phyloP scores from a whole-genome alignment of 2,797 vertebrate species.

The Alectoris magna region DNA sequence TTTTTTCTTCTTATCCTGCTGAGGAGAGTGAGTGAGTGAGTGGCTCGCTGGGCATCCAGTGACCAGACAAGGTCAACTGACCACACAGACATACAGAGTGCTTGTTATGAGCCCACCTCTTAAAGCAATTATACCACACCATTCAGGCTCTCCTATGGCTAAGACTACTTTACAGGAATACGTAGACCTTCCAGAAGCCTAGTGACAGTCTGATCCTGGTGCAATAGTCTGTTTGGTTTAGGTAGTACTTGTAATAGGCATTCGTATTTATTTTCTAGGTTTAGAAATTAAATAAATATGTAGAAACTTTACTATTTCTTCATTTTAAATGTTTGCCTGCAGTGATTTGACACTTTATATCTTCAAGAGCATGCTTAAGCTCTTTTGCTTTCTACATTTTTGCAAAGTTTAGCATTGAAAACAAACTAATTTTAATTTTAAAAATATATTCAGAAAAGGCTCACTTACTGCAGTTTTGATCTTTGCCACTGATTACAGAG shows the following conservation, averaged over 20 bases:
- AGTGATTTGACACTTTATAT: neutral
- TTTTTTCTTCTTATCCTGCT: neutral
- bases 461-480: neutral
- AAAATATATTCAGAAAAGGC: conserved; percentile 9
- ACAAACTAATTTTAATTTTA: conserved; percentile 13
- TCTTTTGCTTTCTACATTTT: neutral
- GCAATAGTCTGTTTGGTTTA: neutral
- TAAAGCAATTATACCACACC: neutral
- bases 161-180: neutral
- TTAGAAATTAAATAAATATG: neutral
- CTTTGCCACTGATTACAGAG: neutral
- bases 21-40: neutral
- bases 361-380: neutral
- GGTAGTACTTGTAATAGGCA: neutral
- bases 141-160: neutral
- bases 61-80: neutral
- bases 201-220: neutral
- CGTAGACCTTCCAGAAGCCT: neutral
- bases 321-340: neutral
- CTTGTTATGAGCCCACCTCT: neutral
- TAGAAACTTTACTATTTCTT: neutral
- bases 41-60: neutral
- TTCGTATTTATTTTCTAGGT: neutral
- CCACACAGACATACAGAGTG: no score
- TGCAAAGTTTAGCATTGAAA: neutral